Base-by-base conservation (phyloP, 2,888 invertebrate species). In the Sarcophaga carnaria region DNA sequence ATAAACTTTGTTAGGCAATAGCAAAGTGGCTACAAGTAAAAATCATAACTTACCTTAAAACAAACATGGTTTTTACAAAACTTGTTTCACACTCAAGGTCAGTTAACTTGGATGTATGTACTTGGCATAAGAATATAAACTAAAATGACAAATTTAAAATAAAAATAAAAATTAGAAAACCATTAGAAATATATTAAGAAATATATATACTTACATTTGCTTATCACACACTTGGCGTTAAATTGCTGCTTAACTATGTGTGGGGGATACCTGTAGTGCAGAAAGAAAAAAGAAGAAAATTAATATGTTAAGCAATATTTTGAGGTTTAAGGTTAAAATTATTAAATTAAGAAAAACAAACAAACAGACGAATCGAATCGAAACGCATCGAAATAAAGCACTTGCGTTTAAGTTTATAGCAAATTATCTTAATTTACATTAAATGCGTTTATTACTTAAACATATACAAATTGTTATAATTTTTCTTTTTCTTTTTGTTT, bases 361-460 rank as follows among this genome's bases (percentile, higher is more conserved):
- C 54, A 67, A 45, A 45, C 11, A 14, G 12, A 20, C 10, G 47
- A 25, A 49, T 37, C 37, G 6, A 37, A 6, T 37, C 37, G 27
- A 27, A 27, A 4, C 27, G 37, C 37, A 49, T 49, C 5, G 67
- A 63, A 69, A 70, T 67, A 70, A 54, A 82, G 60, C 45, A 66
- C 20, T 76, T 4, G 2, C 8, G 17, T 49, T 20, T 37, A 17
- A 66, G n/a, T 75, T 70, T 22, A 74, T 75, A 79, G 64, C 69
- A 80, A 75, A 75, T 71, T 80, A 63, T 69, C 75, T 83, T 84
- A 87, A 79, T 79, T 87, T 87, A 87, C 84, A 87, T 87, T 87
- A 87, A 87, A 87, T 87, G 87, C 87, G 71, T 87, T 87, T 87
- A 87, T 87, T 87, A 71, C 74, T 87, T 87, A 84, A 75, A 78